Evolutionary conservation across 2,888 invertebrate species (phyloP), one percentile per base, ranked within the genome.

Genomic region (Ennomos erosarius): DNA sequence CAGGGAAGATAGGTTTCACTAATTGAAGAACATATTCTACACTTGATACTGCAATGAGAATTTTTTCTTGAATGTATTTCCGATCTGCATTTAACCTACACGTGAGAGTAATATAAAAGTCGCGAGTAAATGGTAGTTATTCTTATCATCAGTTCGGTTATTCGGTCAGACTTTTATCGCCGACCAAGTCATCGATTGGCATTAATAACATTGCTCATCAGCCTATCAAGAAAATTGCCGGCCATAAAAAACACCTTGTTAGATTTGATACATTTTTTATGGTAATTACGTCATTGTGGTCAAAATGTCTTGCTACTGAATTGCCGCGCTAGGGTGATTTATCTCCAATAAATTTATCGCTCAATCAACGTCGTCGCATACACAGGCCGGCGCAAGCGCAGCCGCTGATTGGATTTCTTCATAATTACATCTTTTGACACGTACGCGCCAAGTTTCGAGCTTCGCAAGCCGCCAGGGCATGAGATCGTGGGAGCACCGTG

Each of bases 371-470:
- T 86, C 85, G 78, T 68, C 74, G 76, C 74, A 73, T 79, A 84
- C 83, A 81, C 84, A 81, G 81, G 82, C 81, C 76, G 79, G 44
- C 48, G 39, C 67, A 65, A 58, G 81, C 83, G 81, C 81, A 78
- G 74, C 78, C 80, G 85, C 83, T 92, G 91, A 92, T 92, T 92
- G 91, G 89, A 88, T 92, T 91, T 89, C 89, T 88, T 90, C 88
- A 88, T 91, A 92, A 92, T 92, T 92, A 92, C 90, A 89, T 90
- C 88, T 91, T 92, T 91, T 91, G 91, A 92, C 91, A 88, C 84
- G 90, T 88, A 87, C 84, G 87, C 86, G 90, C 87, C 86, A 91
- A 89, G 90, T 88, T 90, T 90, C 87, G 88, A 89, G 85, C 89
- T 82, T 81, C 80, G 76, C 82, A 76, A 79, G 82, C 84, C 81